Base-by-base conservation (phyloP, 1,140 invertebrate species). In the Portunus trituberculatus region DNA sequence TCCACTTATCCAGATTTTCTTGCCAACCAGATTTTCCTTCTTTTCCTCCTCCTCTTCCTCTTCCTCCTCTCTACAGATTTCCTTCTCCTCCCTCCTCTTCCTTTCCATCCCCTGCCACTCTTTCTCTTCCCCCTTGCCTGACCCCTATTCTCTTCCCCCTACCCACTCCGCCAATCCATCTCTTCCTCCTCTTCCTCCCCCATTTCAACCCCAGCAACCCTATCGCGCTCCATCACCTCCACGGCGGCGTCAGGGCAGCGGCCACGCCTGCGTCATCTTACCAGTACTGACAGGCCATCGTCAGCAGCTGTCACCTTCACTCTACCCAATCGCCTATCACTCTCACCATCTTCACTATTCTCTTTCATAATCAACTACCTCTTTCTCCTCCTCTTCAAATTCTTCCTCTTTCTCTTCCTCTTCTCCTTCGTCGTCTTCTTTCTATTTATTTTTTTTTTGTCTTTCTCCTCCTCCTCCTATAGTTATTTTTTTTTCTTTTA, bases 291-390 rank as follows among this genome's bases (percentile, higher is more conserved):
- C 84, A 87, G 29, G 29, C 84, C 31, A 31, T 87, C 84, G 84
- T 87, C 84, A 87, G 84, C 84, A 31, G 39, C 84, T 87, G 84
- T 87, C 84, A 31, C 84, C 31, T 12, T 46, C 31, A 39, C 31
- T 87, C 84, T 32, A 20, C 83, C n/a, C n/a, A 0, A 84, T 84
- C 83, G 31, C 29, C 84, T 87, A 32, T 39, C 29, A 87, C 8
- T 28, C 4, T 87, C 84, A 32, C 84, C 39, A 87, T 87, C 84
- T 87, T 87, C 84, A 87, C 31, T 32, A 31, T 32, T 31, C 8
- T 46, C 31, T 25, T 46, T 39, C 84, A 87, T 87, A 32, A 39
- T 87, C 84, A 87, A n/a, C 39, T 87, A 39, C 31, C 84, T 87
- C 28, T 39, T 87, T 28, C 31, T 84, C 31, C 83, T 84, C 2